A percentile compares a stretch with the other conserved stretches of the same genome.
These are phyloP conservation scores for Pararge aegeria DNA, from an alignment of 1,140 invertebrate species.

Conservation along the genomic window DNA sequence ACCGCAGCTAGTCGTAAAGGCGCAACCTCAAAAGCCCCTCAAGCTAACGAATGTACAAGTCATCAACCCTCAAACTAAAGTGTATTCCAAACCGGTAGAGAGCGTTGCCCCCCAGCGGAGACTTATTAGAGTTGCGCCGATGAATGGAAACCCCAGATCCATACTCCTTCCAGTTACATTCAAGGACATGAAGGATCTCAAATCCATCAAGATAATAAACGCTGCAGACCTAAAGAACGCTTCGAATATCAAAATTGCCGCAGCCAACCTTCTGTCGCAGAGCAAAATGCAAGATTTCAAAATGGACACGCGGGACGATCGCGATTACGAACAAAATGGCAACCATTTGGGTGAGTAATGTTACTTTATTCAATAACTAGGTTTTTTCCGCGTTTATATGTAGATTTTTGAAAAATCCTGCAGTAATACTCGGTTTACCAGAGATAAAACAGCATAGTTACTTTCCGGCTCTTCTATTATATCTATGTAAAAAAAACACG, in stretches of 20 bases:
- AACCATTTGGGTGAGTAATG: slow-evolving; percentile 58
- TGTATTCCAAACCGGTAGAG: slow-evolving; percentile 68
- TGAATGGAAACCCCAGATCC: slow-evolving; percentile 82
- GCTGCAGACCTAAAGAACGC: slow-evolving; percentile 80
- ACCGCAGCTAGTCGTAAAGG: slow-evolving; percentile 68
- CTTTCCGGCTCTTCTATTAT: too few relatives aligned
- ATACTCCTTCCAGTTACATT: slow-evolving; percentile 85
- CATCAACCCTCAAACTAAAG: slow-evolving; percentile 62
- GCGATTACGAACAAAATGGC: slow-evolving; percentile 56
- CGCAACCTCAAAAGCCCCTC: slow-evolving; percentile 65
- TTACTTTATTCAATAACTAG: slow-evolving; percentile 2
- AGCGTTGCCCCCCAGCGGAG: slow-evolving; percentile 70
- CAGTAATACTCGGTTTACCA: too few relatives aligned
- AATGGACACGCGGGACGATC: slow-evolving; percentile 54
- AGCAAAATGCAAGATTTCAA: slow-evolving; percentile 68
- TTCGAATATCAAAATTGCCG: slow-evolving; percentile 78
- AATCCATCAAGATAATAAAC: slow-evolving; percentile 87
- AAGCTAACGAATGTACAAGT: slow-evolving; percentile 71
- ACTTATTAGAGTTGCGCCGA: slow-evolving; percentile 79
- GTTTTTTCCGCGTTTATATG: too few relatives aligned
- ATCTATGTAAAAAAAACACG: too few relatives aligned
- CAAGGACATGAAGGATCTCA: slow-evolving; percentile 84
- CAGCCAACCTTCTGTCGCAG: slow-evolving; percentile 72
- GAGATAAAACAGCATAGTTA: too few relatives aligned
- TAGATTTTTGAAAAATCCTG: too few relatives aligned